Base-by-base conservation (phyloP, 2,888 invertebrate genomes). In the Notodonta ziczac region DNA sequence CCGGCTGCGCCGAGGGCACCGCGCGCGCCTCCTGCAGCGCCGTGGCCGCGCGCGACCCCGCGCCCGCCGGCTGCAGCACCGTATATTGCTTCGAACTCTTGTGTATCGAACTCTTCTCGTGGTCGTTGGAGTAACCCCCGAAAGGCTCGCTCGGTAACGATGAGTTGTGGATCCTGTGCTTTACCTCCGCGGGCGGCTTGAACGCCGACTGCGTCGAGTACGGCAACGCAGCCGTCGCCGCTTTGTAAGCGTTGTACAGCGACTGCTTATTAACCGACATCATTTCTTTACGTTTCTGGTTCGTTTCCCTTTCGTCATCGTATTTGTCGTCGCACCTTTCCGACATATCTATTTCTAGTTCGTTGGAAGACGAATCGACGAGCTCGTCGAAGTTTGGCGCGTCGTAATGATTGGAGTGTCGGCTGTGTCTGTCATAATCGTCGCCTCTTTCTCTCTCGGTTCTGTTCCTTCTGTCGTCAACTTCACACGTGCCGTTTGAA, bases 21-120 rank as follows among this genome's bases (percentile, higher is more conserved):
- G 94, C 87, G 72, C 95, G 94, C 67, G 90, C 96, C 84, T 97
- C 97, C 84, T 97, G 97, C 82, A 97, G 94, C 32, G 96, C 97
- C 50, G 96, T 96, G 56, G 97, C 97, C 0, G 97, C 97, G 57
- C 97, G 95, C 32, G 97, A 97, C 5, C 97, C 97, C 0, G 95
- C 95, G 42, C 96, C 96, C 12, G 97, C 97, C 0, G 97, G 97
- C 87, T 98, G 97, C 68, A 98, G 93, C 73, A 97, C 97, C 65
- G 97, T 98, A 84, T 97, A 98, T 85, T 97, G 97, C 89, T 98
- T 98, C 65, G 96, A 96, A 10, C 90, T 94, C 67, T 88, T 91
- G 67, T 85, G 82, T 61, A 82, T 74, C 6, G 86, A 80, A 67
- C 86, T 86, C 82, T 82, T 94, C 74, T 85, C 95, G 79, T 83